These are phyloP conservation scores for Ennomos fuscantarius DNA, from an alignment of 2,888 invertebrate genomes.

Conservation along the genomic window DNA sequence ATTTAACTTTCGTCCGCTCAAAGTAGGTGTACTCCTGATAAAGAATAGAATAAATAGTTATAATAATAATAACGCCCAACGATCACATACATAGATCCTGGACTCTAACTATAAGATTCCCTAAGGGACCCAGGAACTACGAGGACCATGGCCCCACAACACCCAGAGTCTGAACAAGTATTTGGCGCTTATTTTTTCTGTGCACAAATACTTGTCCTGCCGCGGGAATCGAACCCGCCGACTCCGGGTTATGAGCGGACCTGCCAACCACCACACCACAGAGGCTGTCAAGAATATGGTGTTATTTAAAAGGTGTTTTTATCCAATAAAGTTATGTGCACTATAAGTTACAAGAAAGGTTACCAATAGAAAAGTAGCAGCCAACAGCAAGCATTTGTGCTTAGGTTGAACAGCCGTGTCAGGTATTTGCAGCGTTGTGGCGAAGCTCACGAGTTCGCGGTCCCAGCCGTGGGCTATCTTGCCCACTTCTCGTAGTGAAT, in stretches of 20 bases:
- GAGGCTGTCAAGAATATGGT: neutral
- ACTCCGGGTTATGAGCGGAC: too few species aligned
- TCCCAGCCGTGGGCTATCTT: conserved; percentile 91
- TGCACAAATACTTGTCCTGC: too few species aligned
- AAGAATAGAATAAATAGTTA: conserved; percentile 36
- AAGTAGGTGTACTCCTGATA: conserved; percentile 89
- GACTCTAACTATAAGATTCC: too few species aligned
- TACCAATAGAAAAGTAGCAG: conserved; percentile 94
- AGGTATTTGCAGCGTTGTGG: conserved; percentile 91
- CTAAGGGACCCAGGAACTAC: too few species aligned
- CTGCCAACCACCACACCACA: too few species aligned
- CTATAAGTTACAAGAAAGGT: neutral
- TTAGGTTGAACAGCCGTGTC: conserved; percentile 88
- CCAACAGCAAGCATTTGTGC: conserved; percentile 92
- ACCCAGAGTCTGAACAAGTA: too few species aligned
- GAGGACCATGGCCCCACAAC: too few species aligned
- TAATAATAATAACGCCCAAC: too few species aligned
- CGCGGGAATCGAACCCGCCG: too few species aligned
- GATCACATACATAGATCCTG: too few species aligned
- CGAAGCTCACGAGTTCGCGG: conserved; percentile 88
- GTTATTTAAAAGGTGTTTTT: neutral
- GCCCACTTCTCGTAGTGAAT: conserved; percentile 86
- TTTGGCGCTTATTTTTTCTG: too few species aligned
- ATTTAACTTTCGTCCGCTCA: conserved; percentile 77
- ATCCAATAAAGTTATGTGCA: neutral